Base-by-base conservation (phyloP, 2,888 invertebrate genomes). In the Portevinia maculata region DNA sequence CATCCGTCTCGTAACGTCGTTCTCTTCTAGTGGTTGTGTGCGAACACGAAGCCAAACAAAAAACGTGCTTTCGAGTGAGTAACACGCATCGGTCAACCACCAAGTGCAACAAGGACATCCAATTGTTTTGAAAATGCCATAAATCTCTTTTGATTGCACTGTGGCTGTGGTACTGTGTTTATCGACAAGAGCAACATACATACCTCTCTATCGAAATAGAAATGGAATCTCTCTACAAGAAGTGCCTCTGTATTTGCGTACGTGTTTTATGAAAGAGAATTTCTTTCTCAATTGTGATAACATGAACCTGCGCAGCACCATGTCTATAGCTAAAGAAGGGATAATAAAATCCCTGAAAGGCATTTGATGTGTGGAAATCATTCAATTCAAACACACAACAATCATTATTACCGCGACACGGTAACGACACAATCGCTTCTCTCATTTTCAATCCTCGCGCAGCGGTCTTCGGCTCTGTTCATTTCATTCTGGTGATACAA, bases 101-200 rank as follows among this genome's bases (percentile, higher is more conserved):
- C n/a, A 0, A 5, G 52, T 21, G 15, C 34, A 13, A 85, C 13
- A 59, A 62, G 44, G 81, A 73, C 19, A 15, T 48, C 70, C 78
- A 71, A 79, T 86, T 86, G 86, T 86, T 86, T 86, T 86, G 84
- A 85, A 84, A 86, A 85, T 86, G 85, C 84, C 84, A 85, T 86
- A 86, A 85, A 81, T 85, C 85, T 85, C 74, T 85, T 78, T 74
- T 41, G 55, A 73, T 60, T 71, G 73, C 44, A 73, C 28, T 76
- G 32, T 2, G 5, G 8, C 39, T 57, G 9, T 17, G 8, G n/a
- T n/a, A 17, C 6, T 34, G 65, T 21, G 13, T 55, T 9, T 28
- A 32, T n/a, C 15, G 15, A 52, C 41, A 41, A 52, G 65, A 53
- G 69, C 48, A 34, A 9, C 9, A 2, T 39, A 52, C 41, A 19